Evolutionary conservation across 1,140 invertebrate genomes (phyloP).

Genomic region (Drosophila murphyi): DNA sequence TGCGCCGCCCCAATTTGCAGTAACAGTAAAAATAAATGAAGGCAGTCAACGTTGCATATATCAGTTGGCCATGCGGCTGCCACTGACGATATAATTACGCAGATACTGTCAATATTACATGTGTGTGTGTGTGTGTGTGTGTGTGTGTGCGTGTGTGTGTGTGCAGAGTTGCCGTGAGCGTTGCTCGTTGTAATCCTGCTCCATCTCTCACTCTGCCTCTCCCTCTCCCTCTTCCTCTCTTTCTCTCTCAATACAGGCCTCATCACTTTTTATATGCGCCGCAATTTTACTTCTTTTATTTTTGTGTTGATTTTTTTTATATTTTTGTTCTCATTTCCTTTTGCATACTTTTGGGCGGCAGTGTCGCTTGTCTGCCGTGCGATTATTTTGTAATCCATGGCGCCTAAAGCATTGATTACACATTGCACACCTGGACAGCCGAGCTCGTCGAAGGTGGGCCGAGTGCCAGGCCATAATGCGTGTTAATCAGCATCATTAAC

Average conservation of each 20-base stretch:
- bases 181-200: conserved; percentile 17
- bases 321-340: conserved; percentile 31
- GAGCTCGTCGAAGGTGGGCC: not conserved
- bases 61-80: conserved; percentile 51
- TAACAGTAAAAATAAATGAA: conserved; percentile 84
- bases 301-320: conserved; percentile 47
- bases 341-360: conserved; percentile 70
- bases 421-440: conserved; percentile 50
- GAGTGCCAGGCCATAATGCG: conserved; percentile 65
- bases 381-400: conserved; percentile 76
- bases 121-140: not conserved
- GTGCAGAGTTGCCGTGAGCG: conserved; percentile 15
- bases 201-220: not conserved
- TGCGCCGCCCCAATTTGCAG: conserved; percentile 71
- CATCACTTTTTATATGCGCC: conserved; percentile 42
- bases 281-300: conserved; percentile 47
- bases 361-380: conserved; percentile 20
- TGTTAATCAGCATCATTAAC: conserved; percentile 82
- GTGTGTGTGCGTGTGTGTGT: conserved; percentile 1
- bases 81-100: conserved; percentile 77
- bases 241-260: conserved; percentile 8
- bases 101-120: conserved; percentile 72
- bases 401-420: conserved; percentile 79
- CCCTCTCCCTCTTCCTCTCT: not conserved
- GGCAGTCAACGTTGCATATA: conserved; percentile 81